Evolutionary conservation across 2,113 vertebrate genomes (phyloP).

Genomic region (Podarcis cretensis): DNA sequence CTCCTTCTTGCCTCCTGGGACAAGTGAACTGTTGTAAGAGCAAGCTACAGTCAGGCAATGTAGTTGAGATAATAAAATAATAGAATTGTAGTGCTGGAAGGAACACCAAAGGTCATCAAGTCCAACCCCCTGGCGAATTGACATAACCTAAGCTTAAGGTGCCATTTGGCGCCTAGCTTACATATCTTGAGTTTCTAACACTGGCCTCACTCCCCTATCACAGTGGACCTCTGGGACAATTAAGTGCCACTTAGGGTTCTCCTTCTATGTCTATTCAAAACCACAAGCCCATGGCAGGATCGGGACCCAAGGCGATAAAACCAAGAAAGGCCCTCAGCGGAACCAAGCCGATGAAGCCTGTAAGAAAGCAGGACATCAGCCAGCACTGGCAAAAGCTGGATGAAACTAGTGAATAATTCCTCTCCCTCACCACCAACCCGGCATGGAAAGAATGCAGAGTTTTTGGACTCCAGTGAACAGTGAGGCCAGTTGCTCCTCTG

Average conservation of each 20-base stretch:
- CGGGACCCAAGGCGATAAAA: not conserved
- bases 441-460: not conserved
- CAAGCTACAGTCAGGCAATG: too few relatives aligned
- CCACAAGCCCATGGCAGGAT: fast-evolving
- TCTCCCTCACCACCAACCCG: not conserved
- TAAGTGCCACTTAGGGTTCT: too few relatives aligned
- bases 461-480: not conserved
- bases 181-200: not conserved
- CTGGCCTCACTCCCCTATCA: not conserved
- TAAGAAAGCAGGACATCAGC: fast-evolving
- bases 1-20: too few relatives aligned
- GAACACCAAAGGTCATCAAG: too few relatives aligned
- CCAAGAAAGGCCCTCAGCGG: fast-evolving
- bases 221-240: not conserved
- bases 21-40: too few relatives aligned
- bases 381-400: not conserved
- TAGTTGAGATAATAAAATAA: too few relatives aligned
- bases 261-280: not conserved
- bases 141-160: too few relatives aligned
- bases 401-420: not conserved
- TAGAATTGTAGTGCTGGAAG: too few relatives aligned
- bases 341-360: fast-evolving
- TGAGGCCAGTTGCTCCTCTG: not conserved
- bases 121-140: too few relatives aligned
- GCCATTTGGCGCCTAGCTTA: too few relatives aligned